phyloP scores from a whole-genome alignment of 2,797 vertebrate species.

The Onychomys leucogaster region DNA sequence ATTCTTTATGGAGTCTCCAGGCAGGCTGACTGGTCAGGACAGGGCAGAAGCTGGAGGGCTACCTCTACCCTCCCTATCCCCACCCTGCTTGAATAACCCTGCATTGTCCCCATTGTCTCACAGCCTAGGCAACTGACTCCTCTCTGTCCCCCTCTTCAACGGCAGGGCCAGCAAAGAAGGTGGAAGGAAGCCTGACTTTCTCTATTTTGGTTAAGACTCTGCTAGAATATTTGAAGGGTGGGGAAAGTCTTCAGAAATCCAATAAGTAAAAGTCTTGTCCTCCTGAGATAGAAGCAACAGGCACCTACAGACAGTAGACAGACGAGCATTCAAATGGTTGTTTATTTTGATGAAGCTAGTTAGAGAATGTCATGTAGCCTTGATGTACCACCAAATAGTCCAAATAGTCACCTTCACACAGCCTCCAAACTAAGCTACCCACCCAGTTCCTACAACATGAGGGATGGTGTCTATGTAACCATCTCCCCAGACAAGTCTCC shows the following conservation, averaged over 20 bases:
- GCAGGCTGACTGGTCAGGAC: background rate
- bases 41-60: background rate
- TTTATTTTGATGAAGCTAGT: conserved; percentile 54
- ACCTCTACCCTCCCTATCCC: background rate
- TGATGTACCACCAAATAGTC: background rate
- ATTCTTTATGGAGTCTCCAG: background rate
- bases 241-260: background rate
- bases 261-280: background rate
- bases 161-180: background rate
- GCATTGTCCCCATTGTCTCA: background rate
- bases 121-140: background rate
- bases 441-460: no score
- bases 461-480: background rate
- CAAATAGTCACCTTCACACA: background rate
- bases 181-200: background rate
- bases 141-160: background rate
- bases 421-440: background rate
- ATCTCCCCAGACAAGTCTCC: background rate
- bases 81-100: background rate
- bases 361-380: conserved; percentile 41
- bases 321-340: conserved; percentile 32
- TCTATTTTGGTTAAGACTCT: conserved; percentile 16
- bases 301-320: background rate
- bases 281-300: background rate
- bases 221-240: background rate